These are phyloP conservation scores for Ferdinandea cuprea DNA, from an alignment of 2,888 invertebrate species.

Conservation along the genomic window DNA sequence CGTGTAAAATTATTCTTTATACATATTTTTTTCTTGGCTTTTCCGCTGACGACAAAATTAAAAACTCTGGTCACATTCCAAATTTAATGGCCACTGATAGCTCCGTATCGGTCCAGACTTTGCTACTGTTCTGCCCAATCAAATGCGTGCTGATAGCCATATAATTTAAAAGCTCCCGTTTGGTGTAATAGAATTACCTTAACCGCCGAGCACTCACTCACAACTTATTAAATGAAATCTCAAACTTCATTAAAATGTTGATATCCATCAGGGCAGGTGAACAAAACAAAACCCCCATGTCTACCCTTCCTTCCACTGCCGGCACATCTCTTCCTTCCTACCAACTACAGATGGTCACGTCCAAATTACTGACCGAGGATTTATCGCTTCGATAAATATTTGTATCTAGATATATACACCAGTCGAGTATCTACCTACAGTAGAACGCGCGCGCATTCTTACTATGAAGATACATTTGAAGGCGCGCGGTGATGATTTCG, in stretches of 20 bases:
- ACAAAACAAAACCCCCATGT: not conserved
- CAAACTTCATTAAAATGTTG: constrained; percentile 71
- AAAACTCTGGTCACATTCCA: not conserved
- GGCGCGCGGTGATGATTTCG: constrained; percentile 35
- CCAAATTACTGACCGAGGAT: constrained; percentile 68
- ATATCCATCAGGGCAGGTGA: constrained; percentile 62
- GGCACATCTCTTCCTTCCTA: constrained; percentile 5
- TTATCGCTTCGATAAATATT: constrained; percentile 70
- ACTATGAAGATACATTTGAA: constrained; percentile 35
- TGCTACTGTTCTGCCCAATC: constrained; percentile 52
- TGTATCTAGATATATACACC: constrained; percentile 45
- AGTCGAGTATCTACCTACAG: constrained; percentile 12
- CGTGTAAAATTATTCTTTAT: too few relatives aligned
- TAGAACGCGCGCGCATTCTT: not conserved
- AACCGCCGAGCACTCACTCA: constrained; percentile 55
- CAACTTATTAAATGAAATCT: constrained; percentile 61
- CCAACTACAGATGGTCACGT: constrained; percentile 61
- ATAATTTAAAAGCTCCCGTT: constrained; percentile 38
- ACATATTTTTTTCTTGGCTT: not conserved
- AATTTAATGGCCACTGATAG: not conserved
- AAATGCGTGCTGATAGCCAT: not conserved
- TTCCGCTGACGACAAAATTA: not conserved
- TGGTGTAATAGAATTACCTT: constrained; percentile 40
- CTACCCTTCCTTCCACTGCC: not conserved
- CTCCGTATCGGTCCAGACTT: not conserved